phyloP scores from a whole-genome alignment of 2,888 invertebrate species.

The Conops quadrifasciatus region DNA sequence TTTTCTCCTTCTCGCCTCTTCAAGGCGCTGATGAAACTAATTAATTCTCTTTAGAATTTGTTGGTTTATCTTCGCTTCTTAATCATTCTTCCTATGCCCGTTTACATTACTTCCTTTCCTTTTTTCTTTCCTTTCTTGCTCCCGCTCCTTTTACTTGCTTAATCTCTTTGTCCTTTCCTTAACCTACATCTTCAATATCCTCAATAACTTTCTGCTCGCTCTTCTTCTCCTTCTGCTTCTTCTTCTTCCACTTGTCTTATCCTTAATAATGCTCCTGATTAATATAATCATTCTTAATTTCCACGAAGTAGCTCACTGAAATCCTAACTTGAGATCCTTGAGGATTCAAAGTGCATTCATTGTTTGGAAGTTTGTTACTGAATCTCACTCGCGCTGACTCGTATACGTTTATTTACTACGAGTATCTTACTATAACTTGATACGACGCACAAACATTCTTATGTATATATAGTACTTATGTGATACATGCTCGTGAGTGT shows the following conservation, averaged over 20 bases:
- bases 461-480: background rate
- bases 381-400: too few relatives aligned
- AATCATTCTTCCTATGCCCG: too few relatives aligned
- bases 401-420: too few relatives aligned
- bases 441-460: too few relatives aligned
- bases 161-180: background rate
- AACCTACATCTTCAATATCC: background rate
- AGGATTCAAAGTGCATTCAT: slow-evolving; percentile 21
- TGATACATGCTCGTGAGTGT: background rate
- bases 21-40: too few relatives aligned
- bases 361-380: slow-evolving; percentile 5
- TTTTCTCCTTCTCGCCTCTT: too few relatives aligned
- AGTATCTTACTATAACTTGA: too few relatives aligned
- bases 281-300: slow-evolving; percentile 30
- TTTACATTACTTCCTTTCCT: too few relatives aligned
- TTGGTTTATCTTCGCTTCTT: too few relatives aligned
- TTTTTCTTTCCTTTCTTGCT: background rate
- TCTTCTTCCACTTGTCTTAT: background rate
- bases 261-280: slow-evolving; percentile 15
- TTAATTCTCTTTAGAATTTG: too few relatives aligned
- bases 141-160: background rate
- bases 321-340: slow-evolving; percentile 7
- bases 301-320: background rate
- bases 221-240: background rate
- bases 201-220: background rate